A percentile compares a stretch with the other conserved stretches of the same genome.
Evolutionary conservation across 2,888 invertebrate genomes (phyloP).

Genomic region (Actias luna): DNA sequence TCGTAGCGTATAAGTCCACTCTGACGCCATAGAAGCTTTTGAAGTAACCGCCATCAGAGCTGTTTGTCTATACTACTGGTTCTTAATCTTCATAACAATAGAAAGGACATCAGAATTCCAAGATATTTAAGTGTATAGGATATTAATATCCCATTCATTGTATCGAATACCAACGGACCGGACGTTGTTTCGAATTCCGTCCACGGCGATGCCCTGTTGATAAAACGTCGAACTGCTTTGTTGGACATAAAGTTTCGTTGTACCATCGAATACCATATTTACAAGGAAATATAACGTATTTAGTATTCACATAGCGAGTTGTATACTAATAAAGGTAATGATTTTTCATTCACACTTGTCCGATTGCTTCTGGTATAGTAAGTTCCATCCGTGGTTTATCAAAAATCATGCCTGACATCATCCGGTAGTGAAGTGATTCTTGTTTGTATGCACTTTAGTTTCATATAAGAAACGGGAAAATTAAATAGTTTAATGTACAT

Average conservation of each 20-base stretch:
- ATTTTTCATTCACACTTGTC: slow-evolving; percentile 7
- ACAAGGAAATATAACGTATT: slow-evolving; percentile 26
- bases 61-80: not conserved
- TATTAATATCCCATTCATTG: slow-evolving; percentile 33
- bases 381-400: slow-evolving; percentile 1
- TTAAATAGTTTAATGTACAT: not conserved
- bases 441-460: not conserved
- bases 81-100: slow-evolving; percentile 8
- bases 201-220: slow-evolving; percentile 47
- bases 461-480: not conserved
- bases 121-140: slow-evolving; percentile 22
- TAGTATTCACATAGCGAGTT: slow-evolving; percentile 17
- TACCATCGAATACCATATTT: slow-evolving; percentile 26
- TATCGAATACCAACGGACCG: slow-evolving; percentile 36
- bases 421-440: not conserved
- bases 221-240: slow-evolving; percentile 42
- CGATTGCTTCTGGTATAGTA: slow-evolving; percentile 6
- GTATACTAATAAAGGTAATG: not conserved
- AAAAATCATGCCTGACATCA: not conserved
- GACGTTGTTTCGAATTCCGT: slow-evolving; percentile 53
- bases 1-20: not conserved
- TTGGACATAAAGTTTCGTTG: slow-evolving; percentile 26
- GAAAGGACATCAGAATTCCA: slow-evolving; percentile 16
- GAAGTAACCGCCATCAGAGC: not conserved
- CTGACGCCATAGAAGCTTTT: not conserved